These are phyloP conservation scores for Pterocles gutturalis DNA, from an alignment of 2,113 vertebrate species.

Conservation along the genomic window DNA sequence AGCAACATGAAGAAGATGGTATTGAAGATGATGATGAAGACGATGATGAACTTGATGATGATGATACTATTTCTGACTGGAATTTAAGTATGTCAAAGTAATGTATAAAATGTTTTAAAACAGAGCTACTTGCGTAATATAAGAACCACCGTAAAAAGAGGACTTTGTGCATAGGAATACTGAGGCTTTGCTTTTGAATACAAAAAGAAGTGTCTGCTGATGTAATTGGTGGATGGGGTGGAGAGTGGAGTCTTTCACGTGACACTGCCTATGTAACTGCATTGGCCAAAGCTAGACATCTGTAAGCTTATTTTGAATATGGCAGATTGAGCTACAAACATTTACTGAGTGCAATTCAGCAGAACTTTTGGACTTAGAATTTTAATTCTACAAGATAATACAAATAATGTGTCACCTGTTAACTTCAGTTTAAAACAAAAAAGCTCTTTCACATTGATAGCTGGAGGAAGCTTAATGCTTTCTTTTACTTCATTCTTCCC, in stretches of 20 bases:
- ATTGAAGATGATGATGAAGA: slow-evolving; percentile 91
- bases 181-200: background rate
- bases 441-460: background rate
- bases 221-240: background rate
- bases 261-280: background rate
- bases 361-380: background rate
- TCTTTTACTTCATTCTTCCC: background rate
- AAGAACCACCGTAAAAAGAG: background rate
- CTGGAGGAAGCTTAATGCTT: background rate
- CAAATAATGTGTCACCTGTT: background rate
- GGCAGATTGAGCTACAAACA: background rate
- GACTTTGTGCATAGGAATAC: background rate
- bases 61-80: slow-evolving; percentile 97
- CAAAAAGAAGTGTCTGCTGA: background rate
- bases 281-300: background rate
- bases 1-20: slow-evolving; percentile 92
- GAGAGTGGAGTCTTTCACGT: background rate
- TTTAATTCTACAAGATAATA: background rate
- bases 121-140: background rate
- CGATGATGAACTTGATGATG: slow-evolving; percentile 91
- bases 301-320: background rate
- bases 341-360: background rate
- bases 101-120: background rate
- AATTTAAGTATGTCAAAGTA: slow-evolving; percentile 88
- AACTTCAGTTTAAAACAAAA: background rate